Percentiles rank a stretch among this genome's conserved stretches.
Conservation (phyloP, 2,113 vertebrate genomes). For the Elgaria multicarinata region DNA sequence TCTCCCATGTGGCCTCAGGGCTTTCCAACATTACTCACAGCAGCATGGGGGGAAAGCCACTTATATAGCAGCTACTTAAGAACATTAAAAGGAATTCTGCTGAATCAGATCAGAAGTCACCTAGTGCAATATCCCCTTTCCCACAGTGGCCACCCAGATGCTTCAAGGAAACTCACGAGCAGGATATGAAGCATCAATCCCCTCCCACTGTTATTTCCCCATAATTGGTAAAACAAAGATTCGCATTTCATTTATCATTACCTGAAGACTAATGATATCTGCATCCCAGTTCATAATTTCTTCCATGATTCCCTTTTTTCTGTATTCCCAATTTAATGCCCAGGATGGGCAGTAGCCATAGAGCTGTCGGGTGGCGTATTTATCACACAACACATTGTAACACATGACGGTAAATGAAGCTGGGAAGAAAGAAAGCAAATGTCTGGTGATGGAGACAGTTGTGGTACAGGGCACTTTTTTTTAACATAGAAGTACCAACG, state of each 20-base stretch:
- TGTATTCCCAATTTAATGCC: constrained; percentile 98
- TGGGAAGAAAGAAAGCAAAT: constrained; percentile 63
- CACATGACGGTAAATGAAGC: constrained; percentile 98
- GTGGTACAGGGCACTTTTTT: background rate
- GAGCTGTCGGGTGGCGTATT: constrained; percentile 98
- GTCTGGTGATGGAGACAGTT: background rate
- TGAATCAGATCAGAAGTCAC: background rate
- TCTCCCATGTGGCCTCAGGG: background rate
- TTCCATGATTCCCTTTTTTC: constrained; percentile 99
- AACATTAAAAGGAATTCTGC: background rate
- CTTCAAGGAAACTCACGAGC: background rate
- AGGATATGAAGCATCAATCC: background rate
- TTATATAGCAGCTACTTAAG: background rate
- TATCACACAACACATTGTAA: constrained; percentile 98
- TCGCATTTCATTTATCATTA: constrained; percentile 62
- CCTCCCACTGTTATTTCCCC: background rate
- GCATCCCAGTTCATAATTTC: constrained; percentile 97
- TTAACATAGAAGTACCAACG: background rate
- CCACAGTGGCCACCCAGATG: background rate
- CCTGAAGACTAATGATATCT: constrained; percentile 97
- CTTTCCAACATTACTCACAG: background rate
- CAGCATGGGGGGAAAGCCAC: background rate
- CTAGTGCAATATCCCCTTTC: background rate
- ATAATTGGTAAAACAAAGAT: constrained; percentile 1
- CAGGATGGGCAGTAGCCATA: constrained; percentile 99